Evolutionary conservation across 2,888 invertebrate genomes (phyloP), one percentile per base, ranked within the genome.

Genomic region (Alloscopus bannaensis): DNA sequence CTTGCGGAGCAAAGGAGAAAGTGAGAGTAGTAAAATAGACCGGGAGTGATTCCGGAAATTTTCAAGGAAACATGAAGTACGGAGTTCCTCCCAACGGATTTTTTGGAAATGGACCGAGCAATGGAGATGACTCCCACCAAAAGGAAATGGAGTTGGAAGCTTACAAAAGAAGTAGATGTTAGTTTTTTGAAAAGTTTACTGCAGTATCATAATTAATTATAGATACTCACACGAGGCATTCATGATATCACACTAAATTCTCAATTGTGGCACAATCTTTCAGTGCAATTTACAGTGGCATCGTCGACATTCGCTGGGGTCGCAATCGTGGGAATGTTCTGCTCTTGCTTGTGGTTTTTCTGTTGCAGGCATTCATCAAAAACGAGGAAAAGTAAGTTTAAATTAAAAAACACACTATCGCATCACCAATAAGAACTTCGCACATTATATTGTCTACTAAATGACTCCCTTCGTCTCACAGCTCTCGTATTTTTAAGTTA

Each of bases 241-340:
- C n/a, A n/a, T n/a, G n/a, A n/a, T n/a, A n/a, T n/a, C n/a, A n/a
- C n/a, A n/a, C n/a, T n/a, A n/a, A n/a, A n/a, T 64, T 24, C 4
- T 13, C 45, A 47, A 47, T 45, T 3, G 16, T 8, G n/a, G 26
- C 29, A 29, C 2, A n/a, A 4, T 11, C n/a, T 8, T 42, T 20
- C 36, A 75, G 75, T 75, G 45, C 75, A 75, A 66, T 65, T 75
- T 42, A 69, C 79, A 45, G 79, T 79, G 47, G 79, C 79, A 18
- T 50, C 72, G 3, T 79, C 79, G 3, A 79, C 79, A n/a, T 79
- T 79, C 29, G 72, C 70, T 59, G 79, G 66, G 45, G 40, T 79
- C 18, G 79, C 79, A n/a, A 28, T 79, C 8, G 68, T 79, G 20
- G 79, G 79, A 28, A 40, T 79, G 50, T 79, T 79, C 52, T 79